Base-by-base conservation (phyloP, 2,797 vertebrate genomes). In the Esox masquinongy region DNA sequence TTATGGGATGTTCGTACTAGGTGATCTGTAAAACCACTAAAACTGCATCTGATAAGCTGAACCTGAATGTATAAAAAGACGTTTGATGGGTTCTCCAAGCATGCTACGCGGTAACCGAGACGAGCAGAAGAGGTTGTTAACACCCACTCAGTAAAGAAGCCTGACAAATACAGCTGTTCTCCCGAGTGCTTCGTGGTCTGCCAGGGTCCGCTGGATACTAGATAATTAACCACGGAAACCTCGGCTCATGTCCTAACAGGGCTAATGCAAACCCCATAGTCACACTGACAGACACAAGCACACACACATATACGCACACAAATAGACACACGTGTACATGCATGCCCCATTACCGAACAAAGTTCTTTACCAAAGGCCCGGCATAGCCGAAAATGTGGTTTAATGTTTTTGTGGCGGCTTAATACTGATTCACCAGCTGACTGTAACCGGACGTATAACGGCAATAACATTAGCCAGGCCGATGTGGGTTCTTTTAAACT, bases 381-480 rank as follows among this genome's bases (percentile, higher is more conserved):
- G 84, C 80, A 56, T 73, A 24, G 83, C 72, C 86, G 74, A 86
- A n/a, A 83, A 80, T 70, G 77, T 77, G 9, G 70, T 29, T 91
- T 85, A 92, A 92, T 91, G 82, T 94, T 94, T 94, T 93, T 86
- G 77, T 94, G 93, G 90, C 92, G 94, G 91, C 80, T 92, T 80
- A 82, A 83, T 77, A 79, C 77, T 74, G 75, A 81, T 15, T 56
- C 50, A 51, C 51, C 47, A 73, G 68, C 56, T 69, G 53, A 31
- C 64, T n/a, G 24, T 51, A 64, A 5, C n/a, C 5, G 53, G 53
- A 56, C n/a, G 3, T n/a, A 22, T 9, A n/a, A 56, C 2, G 2
- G 8, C 19, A 9, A 8, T 22, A 56, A 22, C 53, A 56, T 63
- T 26, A 51, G 43, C 19, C 53, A 7, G 36, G 16, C 34, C 36